Evolutionary conservation across 1,140 invertebrate species (phyloP).

Genomic region (Parapsyche elsis): DNA sequence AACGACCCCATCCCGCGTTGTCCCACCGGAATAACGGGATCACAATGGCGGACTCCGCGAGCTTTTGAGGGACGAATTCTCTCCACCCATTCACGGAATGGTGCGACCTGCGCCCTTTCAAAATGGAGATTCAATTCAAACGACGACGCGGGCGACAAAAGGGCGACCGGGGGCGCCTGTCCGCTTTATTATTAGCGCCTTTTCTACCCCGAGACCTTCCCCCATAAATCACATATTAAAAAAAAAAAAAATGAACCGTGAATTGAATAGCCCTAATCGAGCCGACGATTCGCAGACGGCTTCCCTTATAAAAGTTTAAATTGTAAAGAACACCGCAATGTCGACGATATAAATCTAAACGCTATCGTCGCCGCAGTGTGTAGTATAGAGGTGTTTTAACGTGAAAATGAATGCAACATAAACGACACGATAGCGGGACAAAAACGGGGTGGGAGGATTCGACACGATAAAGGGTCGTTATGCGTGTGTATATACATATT

Average conservation of each 20-base stretch:
- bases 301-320: no score
- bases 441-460: no score
- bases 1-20: constrained; percentile 7
- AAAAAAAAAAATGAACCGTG: not conserved
- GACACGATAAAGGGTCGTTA: no score
- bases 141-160: not conserved
- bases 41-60: not conserved
- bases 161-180: not conserved
- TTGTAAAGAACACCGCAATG: no score
- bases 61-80: constrained; percentile 26
- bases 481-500: not conserved
- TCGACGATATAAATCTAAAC: no score
- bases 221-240: constrained; percentile 36
- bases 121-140: constrained; percentile 28
- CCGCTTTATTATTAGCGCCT: constrained; percentile 36
- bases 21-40: constrained; percentile 11
- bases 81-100: not conserved
- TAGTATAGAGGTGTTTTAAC: no score
- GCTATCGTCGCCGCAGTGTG: no score
- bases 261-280: not conserved
- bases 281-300: not conserved
- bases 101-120: constrained; percentile 30
- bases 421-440: no score
- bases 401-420: no score
- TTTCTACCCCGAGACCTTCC: not conserved